phyloP scores from a whole-genome alignment of 1,140 invertebrate genomes.

The Argopecten irradians region DNA sequence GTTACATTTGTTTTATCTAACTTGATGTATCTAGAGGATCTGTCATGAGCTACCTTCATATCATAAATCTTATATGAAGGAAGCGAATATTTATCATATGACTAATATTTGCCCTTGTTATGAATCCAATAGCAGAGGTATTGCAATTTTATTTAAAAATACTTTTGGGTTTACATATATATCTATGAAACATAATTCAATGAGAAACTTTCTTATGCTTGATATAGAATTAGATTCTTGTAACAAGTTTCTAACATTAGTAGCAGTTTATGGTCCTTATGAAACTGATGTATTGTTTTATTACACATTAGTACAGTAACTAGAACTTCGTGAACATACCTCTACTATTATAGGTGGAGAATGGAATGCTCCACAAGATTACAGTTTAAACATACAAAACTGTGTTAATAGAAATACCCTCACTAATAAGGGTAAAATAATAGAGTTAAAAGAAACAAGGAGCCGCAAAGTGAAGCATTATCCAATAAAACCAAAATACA shows the following conservation, averaged over 20 bases:
- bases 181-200: not conserved
- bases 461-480: too few species aligned
- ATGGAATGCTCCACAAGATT: too few species aligned
- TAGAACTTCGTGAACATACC: not conserved
- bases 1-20: too few species aligned
- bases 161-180: not conserved
- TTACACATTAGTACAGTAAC: not conserved
- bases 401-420: not conserved
- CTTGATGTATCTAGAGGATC: too few species aligned
- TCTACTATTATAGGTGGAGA: not conserved
- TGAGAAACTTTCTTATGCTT: not conserved
- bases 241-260: too few species aligned
- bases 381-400: not conserved
- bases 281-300: not conserved
- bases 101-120: too few species aligned
- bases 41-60: too few species aligned
- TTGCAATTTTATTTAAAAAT: conserved; percentile 24
- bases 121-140: not conserved
- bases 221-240: too few species aligned
- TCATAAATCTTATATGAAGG: too few species aligned
- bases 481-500: too few species aligned
- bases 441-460: not conserved
- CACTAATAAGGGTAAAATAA: not conserved
- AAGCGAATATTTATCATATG: too few species aligned
- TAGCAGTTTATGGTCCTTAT: not conserved